Evolutionary conservation across 2,888 invertebrate species (phyloP).

Genomic region (Andrena haemorrhoa): DNA sequence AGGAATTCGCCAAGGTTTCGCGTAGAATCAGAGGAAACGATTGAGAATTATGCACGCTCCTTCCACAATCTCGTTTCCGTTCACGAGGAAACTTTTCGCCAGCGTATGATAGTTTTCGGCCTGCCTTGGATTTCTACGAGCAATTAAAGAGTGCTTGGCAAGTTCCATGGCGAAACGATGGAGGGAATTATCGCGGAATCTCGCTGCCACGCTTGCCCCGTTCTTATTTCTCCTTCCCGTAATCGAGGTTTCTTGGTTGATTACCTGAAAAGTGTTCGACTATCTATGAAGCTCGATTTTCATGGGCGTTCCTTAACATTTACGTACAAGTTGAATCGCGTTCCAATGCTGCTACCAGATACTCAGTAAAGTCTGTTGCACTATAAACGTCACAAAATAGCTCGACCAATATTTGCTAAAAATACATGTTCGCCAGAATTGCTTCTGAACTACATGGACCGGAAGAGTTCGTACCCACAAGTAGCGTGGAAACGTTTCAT

Average conservation of each 20-base stretch:
- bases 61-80: slow-evolving; percentile 61
- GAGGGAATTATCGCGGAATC: slow-evolving; percentile 55
- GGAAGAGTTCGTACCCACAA: background rate
- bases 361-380: too few relatives aligned
- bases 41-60: slow-evolving; percentile 31
- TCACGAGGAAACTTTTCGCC: slow-evolving; percentile 67
- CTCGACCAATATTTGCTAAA: too few relatives aligned
- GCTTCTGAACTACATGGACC: too few relatives aligned
- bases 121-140: slow-evolving; percentile 54
- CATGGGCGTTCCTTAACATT: too few relatives aligned
- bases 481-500: background rate
- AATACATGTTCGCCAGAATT: too few relatives aligned
- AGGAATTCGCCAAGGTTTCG: slow-evolving; percentile 17
- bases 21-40: slow-evolving; percentile 25
- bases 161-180: slow-evolving; percentile 50
- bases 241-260: slow-evolving; percentile 29
- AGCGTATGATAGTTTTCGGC: slow-evolving; percentile 48
- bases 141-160: slow-evolving; percentile 57
- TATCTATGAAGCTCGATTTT: too few relatives aligned
- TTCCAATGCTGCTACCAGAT: too few relatives aligned
- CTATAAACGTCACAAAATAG: too few relatives aligned
- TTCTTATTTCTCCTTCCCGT: slow-evolving; percentile 37
- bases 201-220: slow-evolving; percentile 25
- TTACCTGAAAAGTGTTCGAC: slow-evolving; percentile 8
- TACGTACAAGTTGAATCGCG: too few relatives aligned